Evolutionary conservation across 2,888 invertebrate species (phyloP).

Genomic region (Eilema griseolum): DNA sequence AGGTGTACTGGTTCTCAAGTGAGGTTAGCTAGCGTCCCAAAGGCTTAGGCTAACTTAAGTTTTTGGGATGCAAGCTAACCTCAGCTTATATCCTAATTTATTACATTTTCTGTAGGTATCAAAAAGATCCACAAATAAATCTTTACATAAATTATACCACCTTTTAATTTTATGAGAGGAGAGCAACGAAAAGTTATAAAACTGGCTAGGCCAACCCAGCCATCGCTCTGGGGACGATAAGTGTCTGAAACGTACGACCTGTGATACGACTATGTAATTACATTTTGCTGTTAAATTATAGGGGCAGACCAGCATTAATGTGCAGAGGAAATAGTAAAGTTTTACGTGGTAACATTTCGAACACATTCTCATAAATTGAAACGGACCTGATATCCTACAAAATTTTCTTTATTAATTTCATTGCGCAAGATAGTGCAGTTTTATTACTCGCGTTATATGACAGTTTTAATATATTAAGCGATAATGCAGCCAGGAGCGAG

Average conservation of each 20-base stretch:
- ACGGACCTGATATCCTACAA: slow-evolving; percentile 37
- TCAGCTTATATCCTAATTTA: neutral
- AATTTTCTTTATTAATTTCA: slow-evolving; percentile 51
- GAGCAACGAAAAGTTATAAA: slow-evolving; percentile 29
- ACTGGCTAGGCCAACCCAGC: slow-evolving; percentile 17
- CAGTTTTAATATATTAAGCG: slow-evolving; percentile 54
- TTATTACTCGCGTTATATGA: slow-evolving; percentile 32
- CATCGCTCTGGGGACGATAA: slow-evolving; percentile 19
- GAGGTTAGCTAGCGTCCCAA: too few species aligned
- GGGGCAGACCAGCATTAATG: slow-evolving; percentile 35
- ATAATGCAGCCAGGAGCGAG: slow-evolving; percentile 50
- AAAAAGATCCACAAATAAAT: neutral
- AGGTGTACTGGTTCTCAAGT: too few species aligned
- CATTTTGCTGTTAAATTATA: slow-evolving; percentile 53
- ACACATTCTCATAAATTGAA: slow-evolving; percentile 52
- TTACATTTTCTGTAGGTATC: neutral
- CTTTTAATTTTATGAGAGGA: slow-evolving; percentile 10
- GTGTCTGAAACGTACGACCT: slow-evolving; percentile 48
- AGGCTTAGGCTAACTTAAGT: too few species aligned
- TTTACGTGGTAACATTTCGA: slow-evolving; percentile 43
- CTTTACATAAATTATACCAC: neutral
- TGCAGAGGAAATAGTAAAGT: slow-evolving; percentile 51
- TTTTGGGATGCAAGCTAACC: too few species aligned
- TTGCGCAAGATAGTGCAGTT: slow-evolving; percentile 25
- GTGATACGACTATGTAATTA: slow-evolving; percentile 50